Conservation (phyloP, 1,140 invertebrate genomes). For the Lepidurus arcticus region DNA sequence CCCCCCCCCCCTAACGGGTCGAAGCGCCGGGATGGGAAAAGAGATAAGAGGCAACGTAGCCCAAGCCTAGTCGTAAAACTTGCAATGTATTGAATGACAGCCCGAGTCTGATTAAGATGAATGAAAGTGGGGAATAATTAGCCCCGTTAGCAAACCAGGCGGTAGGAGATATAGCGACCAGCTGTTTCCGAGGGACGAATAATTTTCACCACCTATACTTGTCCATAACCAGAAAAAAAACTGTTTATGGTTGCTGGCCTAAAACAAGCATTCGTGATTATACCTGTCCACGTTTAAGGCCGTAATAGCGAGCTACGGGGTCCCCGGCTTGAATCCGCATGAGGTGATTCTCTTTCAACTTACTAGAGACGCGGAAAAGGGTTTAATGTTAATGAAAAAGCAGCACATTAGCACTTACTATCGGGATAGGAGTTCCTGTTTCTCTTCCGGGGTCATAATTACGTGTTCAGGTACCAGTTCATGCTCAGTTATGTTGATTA, state of each 20-base stretch:
- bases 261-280: slow-evolving; percentile 36
- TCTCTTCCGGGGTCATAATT: slow-evolving; percentile 95
- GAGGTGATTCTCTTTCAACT: slow-evolving; percentile 97
- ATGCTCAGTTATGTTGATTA: slow-evolving; percentile 99
- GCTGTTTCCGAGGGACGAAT: slow-evolving; percentile 96
- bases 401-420: slow-evolving; percentile 56
- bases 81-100: not conserved
- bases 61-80: not conserved
- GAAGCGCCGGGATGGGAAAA: not conserved
- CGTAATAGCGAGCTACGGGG: slow-evolving; percentile 96
- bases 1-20: not conserved
- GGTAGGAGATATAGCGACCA: slow-evolving; percentile 95
- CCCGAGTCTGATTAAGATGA: not conserved
- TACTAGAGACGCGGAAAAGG: slow-evolving; percentile 54
- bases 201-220: slow-evolving; percentile 91
- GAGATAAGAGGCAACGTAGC: not conserved
- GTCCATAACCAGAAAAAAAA: slow-evolving; percentile 40
- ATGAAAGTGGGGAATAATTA: not conserved
- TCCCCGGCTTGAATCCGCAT: slow-evolving; percentile 98
- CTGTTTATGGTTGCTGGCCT: not conserved
- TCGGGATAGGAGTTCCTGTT: slow-evolving; percentile 84
- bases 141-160: slow-evolving; percentile 75
- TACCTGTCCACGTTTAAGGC: slow-evolving; percentile 91
- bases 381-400: slow-evolving; percentile 28
- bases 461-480: slow-evolving; percentile 98